These are phyloP conservation scores for Mungos mungo DNA, from an alignment of 2,113 vertebrate genomes.

Conservation along the genomic window DNA sequence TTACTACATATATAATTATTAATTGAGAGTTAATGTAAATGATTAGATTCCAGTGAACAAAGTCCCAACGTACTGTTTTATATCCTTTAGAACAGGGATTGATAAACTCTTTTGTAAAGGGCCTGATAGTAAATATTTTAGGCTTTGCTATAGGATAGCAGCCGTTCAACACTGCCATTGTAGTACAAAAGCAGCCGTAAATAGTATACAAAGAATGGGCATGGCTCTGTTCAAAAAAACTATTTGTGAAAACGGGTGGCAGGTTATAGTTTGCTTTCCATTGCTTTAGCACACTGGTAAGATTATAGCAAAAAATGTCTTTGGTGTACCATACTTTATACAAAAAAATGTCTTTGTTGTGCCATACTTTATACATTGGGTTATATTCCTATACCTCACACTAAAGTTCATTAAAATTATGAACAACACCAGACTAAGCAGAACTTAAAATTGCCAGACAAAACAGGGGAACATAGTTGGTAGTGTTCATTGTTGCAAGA, in stretches of 20 bases:
- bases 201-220: background rate
- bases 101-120: background rate
- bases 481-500: slow-evolving; percentile 15
- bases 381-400: background rate
- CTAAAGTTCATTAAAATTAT: slow-evolving; percentile 23
- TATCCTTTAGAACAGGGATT: background rate
- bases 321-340: background rate
- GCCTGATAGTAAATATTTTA: slow-evolving; percentile 23
- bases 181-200: background rate
- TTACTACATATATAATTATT: background rate
- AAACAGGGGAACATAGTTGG: background rate
- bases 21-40: slow-evolving; percentile 28
- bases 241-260: background rate
- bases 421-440: background rate
- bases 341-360: background rate
- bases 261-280: background rate
- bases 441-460: background rate
- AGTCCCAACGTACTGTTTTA: background rate
- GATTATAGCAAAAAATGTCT: background rate
- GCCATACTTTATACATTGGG: background rate
- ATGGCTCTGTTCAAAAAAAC: background rate
- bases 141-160: background rate
- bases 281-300: background rate
- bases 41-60: background rate
- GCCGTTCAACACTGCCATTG: background rate